Percentiles rank a stretch among this genome's conserved stretches.
Evolutionary conservation across 2,888 invertebrate species (phyloP).

Genomic region (Drosophila meridionalis): DNA sequence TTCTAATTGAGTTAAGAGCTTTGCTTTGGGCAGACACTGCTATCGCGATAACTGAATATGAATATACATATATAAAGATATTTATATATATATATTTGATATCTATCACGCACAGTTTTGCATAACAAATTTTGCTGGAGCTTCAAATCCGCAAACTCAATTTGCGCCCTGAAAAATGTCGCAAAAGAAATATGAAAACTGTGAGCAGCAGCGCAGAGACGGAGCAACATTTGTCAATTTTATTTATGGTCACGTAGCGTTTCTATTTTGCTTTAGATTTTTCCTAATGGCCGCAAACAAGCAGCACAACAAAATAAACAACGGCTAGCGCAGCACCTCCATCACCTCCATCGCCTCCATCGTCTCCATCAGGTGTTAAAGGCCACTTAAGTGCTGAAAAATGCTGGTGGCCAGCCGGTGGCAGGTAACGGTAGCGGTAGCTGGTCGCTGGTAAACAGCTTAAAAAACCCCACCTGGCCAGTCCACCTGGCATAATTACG

Average conservation of each 20-base stretch:
- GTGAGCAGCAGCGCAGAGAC: constrained; percentile 13
- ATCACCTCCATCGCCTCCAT: too few species aligned
- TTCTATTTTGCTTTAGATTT: constrained; percentile 62
- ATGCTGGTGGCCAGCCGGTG: constrained; percentile 19
- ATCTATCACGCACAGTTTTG: constrained; percentile 62
- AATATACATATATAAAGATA: background rate
- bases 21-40: constrained; percentile 38
- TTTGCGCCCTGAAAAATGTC: constrained; percentile 45
- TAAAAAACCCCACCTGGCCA: constrained; percentile 11
- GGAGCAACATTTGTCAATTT: constrained; percentile 73
- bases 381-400: constrained; percentile 78
- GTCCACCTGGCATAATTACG: constrained; percentile 63
- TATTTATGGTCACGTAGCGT: constrained; percentile 76
- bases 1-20: constrained; percentile 69
- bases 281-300: constrained; percentile 63
- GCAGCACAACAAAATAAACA: constrained; percentile 40
- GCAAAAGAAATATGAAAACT: constrained; percentile 16
- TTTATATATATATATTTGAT: constrained; percentile 20
- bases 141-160: constrained; percentile 65
- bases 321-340: constrained; percentile 18
- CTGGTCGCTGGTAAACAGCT: background rate
- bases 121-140: constrained; percentile 59
- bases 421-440: background rate
- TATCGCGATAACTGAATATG: constrained; percentile 51
- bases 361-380: constrained; percentile 67